These are phyloP conservation scores for Drosophila tropicalis DNA, from an alignment of 1,140 invertebrate genomes.

Conservation along the genomic window DNA sequence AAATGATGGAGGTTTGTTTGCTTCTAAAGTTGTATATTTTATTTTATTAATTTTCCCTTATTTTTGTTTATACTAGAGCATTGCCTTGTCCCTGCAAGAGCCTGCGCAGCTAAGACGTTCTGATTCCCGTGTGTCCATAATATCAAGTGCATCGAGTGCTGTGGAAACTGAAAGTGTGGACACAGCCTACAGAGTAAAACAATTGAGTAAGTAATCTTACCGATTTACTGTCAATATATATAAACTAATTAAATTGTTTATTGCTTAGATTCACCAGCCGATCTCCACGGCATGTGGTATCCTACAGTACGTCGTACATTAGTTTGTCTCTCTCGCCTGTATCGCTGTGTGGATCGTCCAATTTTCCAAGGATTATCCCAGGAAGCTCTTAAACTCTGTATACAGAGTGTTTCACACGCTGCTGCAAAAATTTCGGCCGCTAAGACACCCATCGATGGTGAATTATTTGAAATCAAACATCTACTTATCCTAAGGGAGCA, in stretches of 20 bases:
- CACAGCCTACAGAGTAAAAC: constrained; percentile 67
- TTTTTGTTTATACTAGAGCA: constrained; percentile 85
- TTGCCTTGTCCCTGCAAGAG: constrained; percentile 88
- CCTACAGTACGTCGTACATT: constrained; percentile 97
- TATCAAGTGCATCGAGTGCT: constrained; percentile 86
- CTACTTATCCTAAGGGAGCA: constrained; percentile 98
- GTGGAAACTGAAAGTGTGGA: constrained; percentile 76
- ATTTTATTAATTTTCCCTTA: no score
- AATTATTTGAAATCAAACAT: constrained; percentile 99
- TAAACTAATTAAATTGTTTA: neutral
- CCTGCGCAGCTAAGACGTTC: constrained; percentile 85
- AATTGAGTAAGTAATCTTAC: constrained; percentile 58
- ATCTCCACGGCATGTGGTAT: constrained; percentile 99
- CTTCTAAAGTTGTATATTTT: neutral
- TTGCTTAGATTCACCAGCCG: constrained; percentile 91
- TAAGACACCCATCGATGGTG: constrained; percentile 93
- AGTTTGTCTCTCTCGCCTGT: constrained; percentile 96
- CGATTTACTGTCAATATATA: neutral
- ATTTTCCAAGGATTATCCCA: constrained; percentile 98
- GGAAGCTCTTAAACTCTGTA: constrained; percentile 95
- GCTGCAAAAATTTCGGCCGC: constrained; percentile 87
- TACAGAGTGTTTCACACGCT: constrained; percentile 94
- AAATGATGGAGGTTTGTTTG: constrained; percentile 95
- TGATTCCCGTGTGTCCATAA: constrained; percentile 88
- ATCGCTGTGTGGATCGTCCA: constrained; percentile 96